These are phyloP conservation scores for Pararge aegeria DNA, from an alignment of 1,140 invertebrate species.

Conservation along the genomic window DNA sequence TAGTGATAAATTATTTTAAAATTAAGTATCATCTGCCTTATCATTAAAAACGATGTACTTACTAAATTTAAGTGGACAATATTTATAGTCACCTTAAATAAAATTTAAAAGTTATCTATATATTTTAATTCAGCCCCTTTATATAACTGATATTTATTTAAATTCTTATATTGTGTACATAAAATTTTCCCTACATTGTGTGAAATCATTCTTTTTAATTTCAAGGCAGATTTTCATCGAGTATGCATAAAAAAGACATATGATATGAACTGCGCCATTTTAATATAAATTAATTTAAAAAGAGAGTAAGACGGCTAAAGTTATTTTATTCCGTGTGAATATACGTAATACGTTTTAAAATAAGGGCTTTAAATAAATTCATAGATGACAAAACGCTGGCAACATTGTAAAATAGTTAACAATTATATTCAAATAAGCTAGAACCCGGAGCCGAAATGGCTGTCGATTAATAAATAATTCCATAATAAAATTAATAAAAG, in stretches of 20 bases:
- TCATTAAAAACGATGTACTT: background rate
- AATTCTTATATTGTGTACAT: background rate
- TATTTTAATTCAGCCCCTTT: background rate
- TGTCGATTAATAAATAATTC: too few relatives aligned
- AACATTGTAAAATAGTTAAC: background rate
- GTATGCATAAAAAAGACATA: constrained; percentile 2
- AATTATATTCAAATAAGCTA: too few relatives aligned
- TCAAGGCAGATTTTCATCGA: constrained; percentile 1
- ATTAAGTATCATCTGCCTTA: background rate
- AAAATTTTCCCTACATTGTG: background rate
- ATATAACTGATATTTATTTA: background rate
- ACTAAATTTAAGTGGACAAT: too few relatives aligned
- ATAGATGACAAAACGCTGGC: background rate
- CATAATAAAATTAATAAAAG: too few relatives aligned
- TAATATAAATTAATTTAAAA: too few relatives aligned
- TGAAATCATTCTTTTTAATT: background rate
- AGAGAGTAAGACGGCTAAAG: too few relatives aligned
- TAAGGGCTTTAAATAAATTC: too few relatives aligned
- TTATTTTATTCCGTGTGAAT: background rate
- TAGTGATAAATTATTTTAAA: background rate
- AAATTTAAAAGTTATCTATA: background rate
- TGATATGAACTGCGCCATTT: background rate
- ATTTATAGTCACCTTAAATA: too few relatives aligned
- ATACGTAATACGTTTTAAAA: background rate
- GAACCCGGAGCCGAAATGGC: too few relatives aligned